Conservation (phyloP, 2,888 invertebrate species). For the Eugnorisma glareosa region DNA sequence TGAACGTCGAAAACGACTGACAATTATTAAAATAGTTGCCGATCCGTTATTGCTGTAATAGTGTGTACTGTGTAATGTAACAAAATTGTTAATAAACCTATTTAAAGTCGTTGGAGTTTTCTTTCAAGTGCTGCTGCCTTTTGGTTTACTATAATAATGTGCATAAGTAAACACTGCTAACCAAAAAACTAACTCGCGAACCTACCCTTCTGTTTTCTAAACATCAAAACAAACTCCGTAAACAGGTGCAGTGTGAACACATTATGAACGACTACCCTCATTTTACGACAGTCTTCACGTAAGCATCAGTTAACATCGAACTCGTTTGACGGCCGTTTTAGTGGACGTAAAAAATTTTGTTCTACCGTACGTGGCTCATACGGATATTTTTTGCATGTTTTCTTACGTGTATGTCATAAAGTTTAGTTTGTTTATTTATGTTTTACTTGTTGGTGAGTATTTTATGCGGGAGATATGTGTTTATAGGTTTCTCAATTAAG, state of each 20-base stretch:
- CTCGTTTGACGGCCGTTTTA: constrained; percentile 81
- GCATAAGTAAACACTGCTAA: too few species aligned
- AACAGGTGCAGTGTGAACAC: constrained; percentile 31
- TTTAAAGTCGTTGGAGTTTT: too few species aligned
- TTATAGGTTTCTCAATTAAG: not conserved
- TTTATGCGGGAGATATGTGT: not conserved
- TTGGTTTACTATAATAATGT: too few species aligned
- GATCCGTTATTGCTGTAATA: too few species aligned
- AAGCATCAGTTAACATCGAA: constrained; percentile 79
- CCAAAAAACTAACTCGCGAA: not conserved
- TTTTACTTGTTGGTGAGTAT: constrained; percentile 26
- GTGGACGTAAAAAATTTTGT: constrained; percentile 77
- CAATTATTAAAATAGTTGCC: too few species aligned
- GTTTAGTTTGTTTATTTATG: constrained; percentile 24
- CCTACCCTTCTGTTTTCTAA: not conserved
- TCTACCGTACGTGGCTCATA: constrained; percentile 62
- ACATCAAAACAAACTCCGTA: not conserved
- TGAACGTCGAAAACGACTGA: too few species aligned
- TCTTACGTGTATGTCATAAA: constrained; percentile 16
- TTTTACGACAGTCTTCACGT: constrained; percentile 79
- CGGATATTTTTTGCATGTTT: constrained; percentile 43
- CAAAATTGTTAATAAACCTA: too few species aligned
- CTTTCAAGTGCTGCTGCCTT: too few species aligned
- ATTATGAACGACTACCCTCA: constrained; percentile 30
- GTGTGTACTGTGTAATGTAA: too few species aligned